Evolutionary conservation across 1,140 invertebrate genomes (phyloP).

Genomic region (Drosophila insularis): DNA sequence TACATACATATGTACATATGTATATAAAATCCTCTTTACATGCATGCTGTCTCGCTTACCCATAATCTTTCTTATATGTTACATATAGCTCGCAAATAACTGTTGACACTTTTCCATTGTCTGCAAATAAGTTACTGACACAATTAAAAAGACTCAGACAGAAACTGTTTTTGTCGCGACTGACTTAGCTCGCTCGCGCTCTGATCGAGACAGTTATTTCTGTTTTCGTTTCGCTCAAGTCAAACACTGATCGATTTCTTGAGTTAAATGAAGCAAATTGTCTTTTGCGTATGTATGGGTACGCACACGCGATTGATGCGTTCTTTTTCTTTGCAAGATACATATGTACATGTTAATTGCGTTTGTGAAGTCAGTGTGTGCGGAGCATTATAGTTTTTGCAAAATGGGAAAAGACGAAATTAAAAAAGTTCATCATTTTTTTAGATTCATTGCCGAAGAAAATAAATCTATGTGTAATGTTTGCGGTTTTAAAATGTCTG

Average conservation of each 20-base stretch:
- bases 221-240: not conserved
- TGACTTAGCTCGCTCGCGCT: conserved; percentile 1
- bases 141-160: conserved; percentile 2
- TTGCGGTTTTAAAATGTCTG: conserved; percentile 1
- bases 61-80: too few relatives aligned
- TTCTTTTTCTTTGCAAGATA: not conserved
- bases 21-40: too few relatives aligned
- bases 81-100: not conserved
- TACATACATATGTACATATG: too few relatives aligned
- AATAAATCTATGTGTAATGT: conserved; percentile 3
- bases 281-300: not conserved
- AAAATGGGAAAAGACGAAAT: not conserved
- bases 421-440: not conserved
- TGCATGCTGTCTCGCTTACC: too few relatives aligned
- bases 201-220: not conserved
- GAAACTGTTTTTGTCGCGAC: conserved; percentile 6
- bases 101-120: conserved; percentile 5
- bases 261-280: conserved; percentile 6
- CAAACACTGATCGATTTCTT: conserved; percentile 5
- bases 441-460: conserved; percentile 3
- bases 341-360: not conserved
- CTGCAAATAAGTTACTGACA: conserved; percentile 8
- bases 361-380: conserved; percentile 5
- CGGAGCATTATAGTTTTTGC: not conserved
- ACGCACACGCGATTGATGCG: too few relatives aligned